A percentile compares a stretch with the other conserved stretches of the same genome.
phyloP scores from a whole-genome alignment of 2,888 invertebrate genomes.

The Ennomos fuscantarius region DNA sequence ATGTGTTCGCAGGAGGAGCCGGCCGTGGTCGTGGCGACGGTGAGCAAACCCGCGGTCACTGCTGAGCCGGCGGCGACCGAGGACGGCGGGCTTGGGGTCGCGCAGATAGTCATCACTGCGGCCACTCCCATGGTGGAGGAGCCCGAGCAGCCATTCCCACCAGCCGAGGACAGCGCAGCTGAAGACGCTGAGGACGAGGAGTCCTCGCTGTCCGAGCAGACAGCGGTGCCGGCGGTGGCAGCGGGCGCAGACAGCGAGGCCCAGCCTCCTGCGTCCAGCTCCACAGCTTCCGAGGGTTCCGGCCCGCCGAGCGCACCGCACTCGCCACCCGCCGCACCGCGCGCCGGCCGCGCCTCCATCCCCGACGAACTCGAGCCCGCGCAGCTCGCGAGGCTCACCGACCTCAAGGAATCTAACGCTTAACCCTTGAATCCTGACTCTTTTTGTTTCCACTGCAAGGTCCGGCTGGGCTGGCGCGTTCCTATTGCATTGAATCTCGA shows the following conservation, averaged over 20 bases:
- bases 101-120: conserved; percentile 96
- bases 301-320: conserved; percentile 84
- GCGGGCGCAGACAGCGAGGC: conserved; percentile 84
- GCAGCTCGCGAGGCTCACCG: conserved; percentile 94
- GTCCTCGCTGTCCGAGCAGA: conserved; percentile 78
- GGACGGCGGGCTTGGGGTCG: conserved; percentile 91
- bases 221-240: conserved; percentile 79
- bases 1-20: conserved; percentile 45
- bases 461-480: neutral
- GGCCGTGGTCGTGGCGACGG: conserved; percentile 43
- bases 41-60: conserved; percentile 48
- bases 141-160: conserved; percentile 56
- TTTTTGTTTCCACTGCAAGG: conserved; percentile 14
- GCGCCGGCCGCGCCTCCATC: conserved; percentile 92
- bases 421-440: conserved; percentile 68
- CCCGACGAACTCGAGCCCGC: conserved; percentile 96
- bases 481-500: conserved; percentile 1
- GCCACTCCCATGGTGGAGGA: conserved; percentile 97
- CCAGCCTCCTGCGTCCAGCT: conserved; percentile 86
- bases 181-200: conserved; percentile 73
- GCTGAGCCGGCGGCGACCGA: conserved; percentile 74
- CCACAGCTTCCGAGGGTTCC: conserved; percentile 88
- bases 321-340: conserved; percentile 88
- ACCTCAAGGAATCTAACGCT: conserved; percentile 96
- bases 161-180: neutral